Percentiles rank a stretch among this genome's conserved stretches.
These are phyloP conservation scores for Pelodytes ibericus DNA, from an alignment of 2,797 vertebrate species.

Conservation along the genomic window DNA sequence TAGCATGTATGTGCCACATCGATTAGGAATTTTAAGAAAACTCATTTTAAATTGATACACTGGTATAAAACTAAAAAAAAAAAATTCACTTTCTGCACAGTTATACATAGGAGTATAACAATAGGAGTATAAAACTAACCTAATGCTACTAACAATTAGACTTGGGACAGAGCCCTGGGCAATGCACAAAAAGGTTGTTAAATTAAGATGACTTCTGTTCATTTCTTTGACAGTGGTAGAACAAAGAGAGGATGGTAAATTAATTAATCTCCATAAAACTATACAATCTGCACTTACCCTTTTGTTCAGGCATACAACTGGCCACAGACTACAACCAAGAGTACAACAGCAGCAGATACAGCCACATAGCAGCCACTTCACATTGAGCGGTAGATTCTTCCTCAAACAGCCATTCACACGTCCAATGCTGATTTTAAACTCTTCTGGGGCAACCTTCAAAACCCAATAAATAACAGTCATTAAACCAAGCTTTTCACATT, in stretches of 20 bases:
- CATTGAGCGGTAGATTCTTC: conserved; percentile 95
- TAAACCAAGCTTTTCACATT: no score
- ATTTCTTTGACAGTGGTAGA: not conserved
- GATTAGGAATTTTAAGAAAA: no score
- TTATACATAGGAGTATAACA: no score
- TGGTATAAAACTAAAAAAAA: no score
- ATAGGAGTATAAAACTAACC: no score
- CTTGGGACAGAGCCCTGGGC: no score
- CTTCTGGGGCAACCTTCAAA: conserved; percentile 92
- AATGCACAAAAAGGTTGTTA: not conserved
- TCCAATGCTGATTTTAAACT: conserved; percentile 96
- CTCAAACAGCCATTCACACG: conserved; percentile 92
- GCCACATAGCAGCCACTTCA: conserved; percentile 97
- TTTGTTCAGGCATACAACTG: conserved; percentile 98
- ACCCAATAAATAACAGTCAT: not conserved
- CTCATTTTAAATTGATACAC: no score
- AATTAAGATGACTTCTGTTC: no score
- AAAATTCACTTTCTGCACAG: no score
- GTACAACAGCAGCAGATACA: conserved; percentile 98
- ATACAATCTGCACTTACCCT: conserved; percentile 78
- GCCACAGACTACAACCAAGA: conserved; percentile 96
- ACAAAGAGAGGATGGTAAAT: not conserved
- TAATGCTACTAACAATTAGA: no score
- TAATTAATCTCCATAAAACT: not conserved
- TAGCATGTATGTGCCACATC: no score